Conservation (phyloP, 2,888 invertebrate genomes). For the Parnassius orleans region DNA sequence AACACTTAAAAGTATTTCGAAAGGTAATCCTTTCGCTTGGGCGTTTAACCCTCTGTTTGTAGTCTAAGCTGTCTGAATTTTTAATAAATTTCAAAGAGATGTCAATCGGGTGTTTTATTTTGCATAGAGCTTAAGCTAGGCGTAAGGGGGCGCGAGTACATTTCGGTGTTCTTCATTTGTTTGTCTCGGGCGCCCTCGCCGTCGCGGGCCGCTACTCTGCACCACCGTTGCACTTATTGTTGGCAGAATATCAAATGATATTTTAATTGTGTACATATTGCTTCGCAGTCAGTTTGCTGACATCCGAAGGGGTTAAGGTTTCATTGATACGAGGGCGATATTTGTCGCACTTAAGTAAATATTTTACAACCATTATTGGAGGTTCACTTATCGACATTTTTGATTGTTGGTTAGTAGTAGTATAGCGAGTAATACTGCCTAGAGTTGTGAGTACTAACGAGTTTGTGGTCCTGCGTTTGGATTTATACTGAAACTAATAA, state of each 20-base stretch:
- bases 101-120: conserved; percentile 80
- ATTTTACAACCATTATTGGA: conserved; percentile 16
- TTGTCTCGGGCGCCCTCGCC: conserved; percentile 52
- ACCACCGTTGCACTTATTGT: conserved; percentile 62
- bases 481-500: too few relatives aligned
- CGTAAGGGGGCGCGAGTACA: conserved; percentile 72
- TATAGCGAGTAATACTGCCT: too few relatives aligned
- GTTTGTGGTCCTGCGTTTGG: too few relatives aligned
- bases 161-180: conserved; percentile 80
- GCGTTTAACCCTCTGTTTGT: conserved; percentile 74
- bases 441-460: too few relatives aligned
- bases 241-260: conserved; percentile 73
- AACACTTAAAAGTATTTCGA: conserved; percentile 42
- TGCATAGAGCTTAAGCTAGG: conserved; percentile 73
- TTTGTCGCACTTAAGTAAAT: conserved; percentile 13
- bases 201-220: conserved; percentile 32
- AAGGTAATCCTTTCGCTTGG: conserved; percentile 72
- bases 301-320: conserved; percentile 21
- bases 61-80: conserved; percentile 75
- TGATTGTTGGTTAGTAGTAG: conserved; percentile 1
- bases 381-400: conserved; percentile 12
- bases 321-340: conserved; percentile 2
- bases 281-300: conserved; percentile 29
- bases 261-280: conserved; percentile 53
- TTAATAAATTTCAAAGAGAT: conserved; percentile 80